These are phyloP conservation scores for Illadopsis cleaveri DNA, from an alignment of 2,113 vertebrate genomes.

Conservation along the genomic window DNA sequence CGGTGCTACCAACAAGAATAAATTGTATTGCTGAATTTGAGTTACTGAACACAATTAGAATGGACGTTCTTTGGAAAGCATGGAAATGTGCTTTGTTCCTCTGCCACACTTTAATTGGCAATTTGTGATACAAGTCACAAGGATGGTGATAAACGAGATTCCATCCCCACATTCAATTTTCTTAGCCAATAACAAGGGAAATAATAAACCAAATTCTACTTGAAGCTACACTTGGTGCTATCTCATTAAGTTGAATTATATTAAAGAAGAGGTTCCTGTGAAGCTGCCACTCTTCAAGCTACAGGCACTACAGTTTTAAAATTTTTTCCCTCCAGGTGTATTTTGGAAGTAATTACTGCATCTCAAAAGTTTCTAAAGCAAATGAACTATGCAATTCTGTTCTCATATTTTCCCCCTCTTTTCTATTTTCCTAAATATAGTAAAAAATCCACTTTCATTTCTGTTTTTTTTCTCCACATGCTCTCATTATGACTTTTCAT, in stretches of 20 bases:
- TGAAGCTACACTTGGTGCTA: background rate
- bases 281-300: background rate
- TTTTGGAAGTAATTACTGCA: background rate
- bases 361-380: background rate
- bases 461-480: background rate
- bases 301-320: background rate
- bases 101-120: background rate
- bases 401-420: rapidly evolving
- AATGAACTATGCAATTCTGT: background rate
- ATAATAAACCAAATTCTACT: conserved; percentile 11
- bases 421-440: background rate
- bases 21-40: background rate
- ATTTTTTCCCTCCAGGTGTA: background rate
- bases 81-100: background rate
- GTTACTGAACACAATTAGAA: background rate
- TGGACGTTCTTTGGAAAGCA: background rate
- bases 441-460: background rate
- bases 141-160: background rate
- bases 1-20: background rate
- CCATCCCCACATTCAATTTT: background rate
- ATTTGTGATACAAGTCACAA: background rate
- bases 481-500: background rate
- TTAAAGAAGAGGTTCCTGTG: background rate
- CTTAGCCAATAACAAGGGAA: background rate
- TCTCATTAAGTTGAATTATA: background rate